These are phyloP conservation scores for Macropus fuliginosus DNA, from an alignment of 2,797 vertebrate species.

Conservation along the genomic window DNA sequence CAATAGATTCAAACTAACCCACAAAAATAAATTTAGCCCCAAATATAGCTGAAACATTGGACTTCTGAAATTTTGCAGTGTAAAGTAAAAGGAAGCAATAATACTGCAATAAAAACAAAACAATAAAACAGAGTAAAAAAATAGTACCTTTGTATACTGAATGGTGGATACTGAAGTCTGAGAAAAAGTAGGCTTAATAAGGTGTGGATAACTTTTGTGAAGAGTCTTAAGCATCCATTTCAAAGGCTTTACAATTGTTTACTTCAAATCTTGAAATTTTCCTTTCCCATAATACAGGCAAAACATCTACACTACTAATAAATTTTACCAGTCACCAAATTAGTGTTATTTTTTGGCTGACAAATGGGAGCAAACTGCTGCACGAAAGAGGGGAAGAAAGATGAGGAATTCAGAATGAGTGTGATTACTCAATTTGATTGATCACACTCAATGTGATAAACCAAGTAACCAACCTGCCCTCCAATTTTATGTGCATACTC, in stretches of 20 bases:
- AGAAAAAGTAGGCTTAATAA: background rate
- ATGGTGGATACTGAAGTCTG: background rate
- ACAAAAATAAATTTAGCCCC: background rate
- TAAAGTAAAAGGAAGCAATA: background rate
- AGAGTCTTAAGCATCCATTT: background rate
- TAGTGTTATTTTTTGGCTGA: background rate
- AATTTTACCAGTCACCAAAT: background rate
- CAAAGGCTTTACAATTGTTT: background rate
- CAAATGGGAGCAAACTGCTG: background rate
- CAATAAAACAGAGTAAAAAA: background rate
- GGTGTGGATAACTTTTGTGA: too few species aligned
- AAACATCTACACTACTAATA: background rate
- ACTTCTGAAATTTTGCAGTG: background rate
- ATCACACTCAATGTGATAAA: background rate
- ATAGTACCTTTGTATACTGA: background rate
- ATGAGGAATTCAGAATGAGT: background rate
- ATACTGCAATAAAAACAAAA: background rate
- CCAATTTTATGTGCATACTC: background rate
- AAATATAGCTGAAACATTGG: background rate
- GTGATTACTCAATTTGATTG: background rate
- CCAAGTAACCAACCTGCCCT: background rate
- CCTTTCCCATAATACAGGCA: background rate
- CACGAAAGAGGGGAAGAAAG: background rate
- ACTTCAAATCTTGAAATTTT: background rate
- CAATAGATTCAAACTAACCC: background rate